These are phyloP conservation scores for Acanthornis magna DNA, from an alignment of 2,797 vertebrate genomes.

Conservation along the genomic window DNA sequence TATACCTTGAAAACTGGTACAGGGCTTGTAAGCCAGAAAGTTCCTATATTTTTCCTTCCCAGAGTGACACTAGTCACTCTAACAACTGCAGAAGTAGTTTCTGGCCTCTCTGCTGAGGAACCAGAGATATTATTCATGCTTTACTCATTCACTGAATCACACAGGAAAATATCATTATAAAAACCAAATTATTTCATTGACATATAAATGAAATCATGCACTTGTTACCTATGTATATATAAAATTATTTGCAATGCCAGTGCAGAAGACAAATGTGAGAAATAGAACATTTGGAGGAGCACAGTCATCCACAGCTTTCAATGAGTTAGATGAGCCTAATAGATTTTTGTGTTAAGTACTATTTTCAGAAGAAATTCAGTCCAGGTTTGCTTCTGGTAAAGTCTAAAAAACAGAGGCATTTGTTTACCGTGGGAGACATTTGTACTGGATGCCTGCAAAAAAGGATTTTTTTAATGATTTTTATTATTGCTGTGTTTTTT, in stretches of 20 bases:
- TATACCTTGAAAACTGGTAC: neutral
- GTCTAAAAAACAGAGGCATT: neutral
- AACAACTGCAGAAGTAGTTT: neutral
- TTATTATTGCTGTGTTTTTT: neutral
- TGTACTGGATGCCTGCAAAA: neutral
- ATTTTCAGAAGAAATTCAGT: neutral
- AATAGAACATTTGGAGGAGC: neutral
- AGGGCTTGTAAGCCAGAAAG: neutral
- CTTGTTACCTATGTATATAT: neutral
- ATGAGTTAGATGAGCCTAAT: neutral
- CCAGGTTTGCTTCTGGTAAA: neutral
- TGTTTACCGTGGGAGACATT: neutral
- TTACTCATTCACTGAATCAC: neutral
- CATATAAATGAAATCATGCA: neutral
- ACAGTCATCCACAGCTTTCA: neutral
- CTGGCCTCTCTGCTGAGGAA: neutral
- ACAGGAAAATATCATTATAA: neutral
- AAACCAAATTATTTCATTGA: neutral
- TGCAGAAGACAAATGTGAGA: neutral
- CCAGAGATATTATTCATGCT: neutral
- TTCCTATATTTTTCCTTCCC: neutral
- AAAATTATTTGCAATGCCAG: neutral
- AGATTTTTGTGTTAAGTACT: neutral
- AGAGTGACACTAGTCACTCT: neutral
- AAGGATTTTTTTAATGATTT: neutral